Evolutionary conservation across 2,888 invertebrate species (phyloP).

Genomic region (Bellardia bayeri): DNA sequence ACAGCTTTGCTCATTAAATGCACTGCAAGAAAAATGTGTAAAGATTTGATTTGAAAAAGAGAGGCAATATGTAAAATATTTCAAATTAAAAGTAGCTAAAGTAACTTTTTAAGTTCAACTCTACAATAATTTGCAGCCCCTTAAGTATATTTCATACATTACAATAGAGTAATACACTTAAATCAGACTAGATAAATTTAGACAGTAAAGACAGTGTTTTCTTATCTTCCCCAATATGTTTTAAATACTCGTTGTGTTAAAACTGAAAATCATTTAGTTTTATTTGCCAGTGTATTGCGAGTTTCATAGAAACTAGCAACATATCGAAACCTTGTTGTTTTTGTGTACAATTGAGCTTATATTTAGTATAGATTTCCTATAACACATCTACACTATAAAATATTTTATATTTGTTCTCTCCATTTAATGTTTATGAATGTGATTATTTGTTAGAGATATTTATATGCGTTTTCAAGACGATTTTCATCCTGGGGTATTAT

Average conservation of each 20-base stretch:
- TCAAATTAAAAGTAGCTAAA: too few relatives aligned
- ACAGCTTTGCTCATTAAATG: constrained; percentile 53
- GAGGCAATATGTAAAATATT: too few relatives aligned
- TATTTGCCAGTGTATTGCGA: constrained; percentile 21
- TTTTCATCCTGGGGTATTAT: constrained; percentile 66
- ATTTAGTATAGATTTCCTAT: constrained; percentile 31
- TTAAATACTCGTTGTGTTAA: too few relatives aligned
- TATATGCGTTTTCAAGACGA: constrained; percentile 70
- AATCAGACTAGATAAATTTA: too few relatives aligned
- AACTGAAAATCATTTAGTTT: too few relatives aligned
- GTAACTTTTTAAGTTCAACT: too few relatives aligned
- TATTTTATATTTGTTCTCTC: constrained; percentile 61
- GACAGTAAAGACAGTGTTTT: too few relatives aligned
- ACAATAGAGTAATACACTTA: too few relatives aligned
- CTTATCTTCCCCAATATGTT: too few relatives aligned
- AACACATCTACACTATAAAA: constrained; percentile 31
- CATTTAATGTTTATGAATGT: constrained; percentile 72
- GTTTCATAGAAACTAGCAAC: constrained; percentile 29
- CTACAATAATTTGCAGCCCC: too few relatives aligned
- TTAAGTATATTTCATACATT: too few relatives aligned
- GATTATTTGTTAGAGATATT: constrained; percentile 73
- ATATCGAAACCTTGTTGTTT: constrained; percentile 54
- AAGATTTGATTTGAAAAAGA: too few relatives aligned
- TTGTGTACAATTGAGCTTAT: constrained; percentile 56
- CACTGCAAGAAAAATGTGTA: constrained; percentile 25